Evolutionary conservation across 2,113 vertebrate species (phyloP).

Genomic region (Pipa parva): DNA sequence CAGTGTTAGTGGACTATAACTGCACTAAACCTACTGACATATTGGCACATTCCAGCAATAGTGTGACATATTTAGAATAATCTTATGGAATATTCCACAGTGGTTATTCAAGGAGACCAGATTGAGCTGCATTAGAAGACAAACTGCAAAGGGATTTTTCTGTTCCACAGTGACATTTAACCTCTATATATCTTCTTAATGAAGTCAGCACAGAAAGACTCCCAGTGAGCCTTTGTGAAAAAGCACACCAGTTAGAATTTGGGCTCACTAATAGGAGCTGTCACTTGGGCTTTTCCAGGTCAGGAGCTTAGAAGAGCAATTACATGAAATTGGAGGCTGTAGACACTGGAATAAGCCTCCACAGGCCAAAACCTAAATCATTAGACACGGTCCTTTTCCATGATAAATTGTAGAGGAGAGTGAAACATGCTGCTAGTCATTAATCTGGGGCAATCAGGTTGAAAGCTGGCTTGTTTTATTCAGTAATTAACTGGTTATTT

Average conservation of each 20-base stretch:
- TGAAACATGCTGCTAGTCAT: constrained; percentile 82
- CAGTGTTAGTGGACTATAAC: too few species aligned
- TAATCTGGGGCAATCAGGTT: constrained; percentile 91
- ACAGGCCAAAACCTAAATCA: constrained; percentile 81
- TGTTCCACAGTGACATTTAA: constrained; percentile 61
- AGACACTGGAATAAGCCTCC: constrained; percentile 60
- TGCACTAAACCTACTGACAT: too few species aligned
- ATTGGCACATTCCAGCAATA: too few species aligned
- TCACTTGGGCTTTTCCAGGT: constrained; percentile 79
- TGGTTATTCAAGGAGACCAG: constrained; percentile 44
- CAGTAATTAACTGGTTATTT: constrained; percentile 92
- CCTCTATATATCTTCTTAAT: constrained; percentile 70
- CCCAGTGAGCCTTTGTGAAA: constrained; percentile 65
- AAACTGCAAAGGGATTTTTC: constrained; percentile 45
- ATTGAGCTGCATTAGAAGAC: constrained; percentile 53
- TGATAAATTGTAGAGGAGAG: constrained; percentile 87
- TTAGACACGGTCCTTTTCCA: constrained; percentile 80
- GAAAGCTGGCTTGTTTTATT: constrained; percentile 76
- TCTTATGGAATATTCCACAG: constrained; percentile 13
- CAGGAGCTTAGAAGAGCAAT: constrained; percentile 80
- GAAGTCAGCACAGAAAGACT: constrained; percentile 63
- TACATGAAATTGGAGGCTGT: constrained; percentile 75
- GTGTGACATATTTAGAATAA: not conserved
- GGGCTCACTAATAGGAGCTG: constrained; percentile 77
- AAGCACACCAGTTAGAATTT: constrained; percentile 62